phyloP scores from a whole-genome alignment of 2,113 vertebrate genomes.

The Elachura formosa region DNA sequence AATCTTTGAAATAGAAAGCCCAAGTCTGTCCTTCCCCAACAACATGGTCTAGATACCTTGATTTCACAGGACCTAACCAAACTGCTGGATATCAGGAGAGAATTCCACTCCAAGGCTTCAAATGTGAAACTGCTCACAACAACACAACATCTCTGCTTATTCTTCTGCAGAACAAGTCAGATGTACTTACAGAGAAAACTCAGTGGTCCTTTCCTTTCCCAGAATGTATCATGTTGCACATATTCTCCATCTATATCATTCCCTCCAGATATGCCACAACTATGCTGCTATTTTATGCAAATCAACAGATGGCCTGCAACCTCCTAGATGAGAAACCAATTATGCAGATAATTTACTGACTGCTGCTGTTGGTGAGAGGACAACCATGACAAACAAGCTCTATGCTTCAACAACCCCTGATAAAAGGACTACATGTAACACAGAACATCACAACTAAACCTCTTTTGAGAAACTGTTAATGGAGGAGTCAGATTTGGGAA shows the following conservation, averaged over 20 bases:
- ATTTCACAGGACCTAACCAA: background rate
- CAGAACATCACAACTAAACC: background rate
- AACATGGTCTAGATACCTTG: background rate
- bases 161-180: background rate
- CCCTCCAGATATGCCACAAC: background rate
- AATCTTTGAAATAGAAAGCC: background rate
- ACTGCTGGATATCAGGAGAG: background rate
- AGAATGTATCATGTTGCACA: background rate
- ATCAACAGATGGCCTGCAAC: background rate
- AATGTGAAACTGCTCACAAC: background rate
- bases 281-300: background rate
- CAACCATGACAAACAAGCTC: background rate
- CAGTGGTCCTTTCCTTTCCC: background rate
- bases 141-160: background rate
- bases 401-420: background rate
- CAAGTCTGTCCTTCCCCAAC: background rate
- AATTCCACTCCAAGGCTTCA: background rate
- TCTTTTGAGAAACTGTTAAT: background rate
- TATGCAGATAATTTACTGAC: background rate
- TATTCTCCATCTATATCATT: accelerated
- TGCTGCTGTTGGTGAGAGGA: background rate
- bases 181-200: background rate
- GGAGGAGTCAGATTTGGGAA: background rate
- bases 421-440: background rate
- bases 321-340: background rate